Percentiles rank a stretch among this genome's conserved stretches.
Evolutionary conservation across 2,113 vertebrate genomes (phyloP).

Genomic region (Corythornis madagascariensis): DNA sequence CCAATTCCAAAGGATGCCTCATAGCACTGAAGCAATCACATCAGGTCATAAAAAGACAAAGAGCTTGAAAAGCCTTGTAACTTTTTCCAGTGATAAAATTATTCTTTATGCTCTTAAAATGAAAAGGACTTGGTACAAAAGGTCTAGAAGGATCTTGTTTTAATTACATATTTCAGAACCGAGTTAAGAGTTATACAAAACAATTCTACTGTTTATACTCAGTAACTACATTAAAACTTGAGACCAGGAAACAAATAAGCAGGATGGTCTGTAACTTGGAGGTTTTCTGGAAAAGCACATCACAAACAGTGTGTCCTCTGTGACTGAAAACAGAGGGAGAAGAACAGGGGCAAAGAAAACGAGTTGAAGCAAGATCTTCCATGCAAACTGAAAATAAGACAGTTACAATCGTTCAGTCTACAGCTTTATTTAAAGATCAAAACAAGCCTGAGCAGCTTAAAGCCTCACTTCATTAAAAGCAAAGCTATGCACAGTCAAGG

Average conservation of each 20-base stretch:
- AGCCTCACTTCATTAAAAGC: slow-evolving; percentile 18
- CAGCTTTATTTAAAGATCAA: slow-evolving; percentile 36
- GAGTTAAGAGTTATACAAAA: slow-evolving; percentile 29
- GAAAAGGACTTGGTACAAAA: background rate
- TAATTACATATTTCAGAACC: slow-evolving; percentile 49
- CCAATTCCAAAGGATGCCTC: background rate
- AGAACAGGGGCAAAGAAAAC: slow-evolving; percentile 2
- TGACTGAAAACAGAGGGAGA: background rate
- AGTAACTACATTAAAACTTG: slow-evolving; percentile 24
- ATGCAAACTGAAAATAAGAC: slow-evolving; percentile 20
- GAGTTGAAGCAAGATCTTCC: slow-evolving; percentile 33
- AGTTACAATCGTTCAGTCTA: background rate
- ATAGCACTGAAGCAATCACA: background rate
- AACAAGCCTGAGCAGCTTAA: slow-evolving; percentile 2
- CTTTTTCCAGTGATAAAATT: background rate
- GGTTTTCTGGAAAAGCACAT: slow-evolving; percentile 11
- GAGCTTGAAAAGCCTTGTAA: background rate
- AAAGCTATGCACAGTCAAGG: background rate
- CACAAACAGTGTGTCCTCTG: background rate
- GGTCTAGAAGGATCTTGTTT: background rate
- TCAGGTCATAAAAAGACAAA: slow-evolving; percentile 48
- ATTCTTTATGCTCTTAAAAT: slow-evolving; percentile 29
- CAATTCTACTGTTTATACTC: background rate
- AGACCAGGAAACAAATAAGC: background rate
- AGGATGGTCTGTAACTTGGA: background rate